Conservation (phyloP, 2,113 vertebrate species). For the Nicator chloris region DNA sequence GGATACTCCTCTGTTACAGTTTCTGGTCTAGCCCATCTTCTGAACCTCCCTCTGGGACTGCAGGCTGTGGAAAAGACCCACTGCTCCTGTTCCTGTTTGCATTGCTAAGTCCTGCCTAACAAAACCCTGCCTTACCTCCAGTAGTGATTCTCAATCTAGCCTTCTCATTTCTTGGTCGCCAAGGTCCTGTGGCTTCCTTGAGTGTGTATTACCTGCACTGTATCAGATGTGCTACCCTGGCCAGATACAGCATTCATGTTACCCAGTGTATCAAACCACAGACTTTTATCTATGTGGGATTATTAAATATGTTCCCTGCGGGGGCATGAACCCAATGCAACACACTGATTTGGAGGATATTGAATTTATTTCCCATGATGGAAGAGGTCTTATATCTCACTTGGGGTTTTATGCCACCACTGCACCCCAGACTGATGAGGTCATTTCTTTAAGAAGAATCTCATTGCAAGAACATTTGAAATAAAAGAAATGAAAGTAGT, state of each 20-base stretch:
- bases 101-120: neutral
- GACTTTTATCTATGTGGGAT: neutral
- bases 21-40: neutral
- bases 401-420: neutral
- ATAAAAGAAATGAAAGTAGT: slow-evolving; percentile 8
- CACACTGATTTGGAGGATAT: neutral
- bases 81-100: neutral
- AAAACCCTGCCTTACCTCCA: neutral
- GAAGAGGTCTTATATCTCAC: neutral
- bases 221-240: neutral
- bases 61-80: neutral
- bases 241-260: neutral
- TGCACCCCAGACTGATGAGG: neutral
- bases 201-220: neutral
- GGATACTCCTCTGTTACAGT: neutral
- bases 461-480: neutral
- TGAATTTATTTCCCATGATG: slow-evolving; percentile 24
- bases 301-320: neutral
- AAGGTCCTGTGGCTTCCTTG: neutral
- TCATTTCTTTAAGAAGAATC: slow-evolving; percentile 1
- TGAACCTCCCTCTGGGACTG: neutral
- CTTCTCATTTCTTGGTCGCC: neutral
- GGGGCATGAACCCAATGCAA: neutral
- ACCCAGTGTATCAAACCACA: neutral
- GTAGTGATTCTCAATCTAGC: neutral